Conservation (phyloP, 2,113 vertebrate genomes). For the Cacatua alba region DNA sequence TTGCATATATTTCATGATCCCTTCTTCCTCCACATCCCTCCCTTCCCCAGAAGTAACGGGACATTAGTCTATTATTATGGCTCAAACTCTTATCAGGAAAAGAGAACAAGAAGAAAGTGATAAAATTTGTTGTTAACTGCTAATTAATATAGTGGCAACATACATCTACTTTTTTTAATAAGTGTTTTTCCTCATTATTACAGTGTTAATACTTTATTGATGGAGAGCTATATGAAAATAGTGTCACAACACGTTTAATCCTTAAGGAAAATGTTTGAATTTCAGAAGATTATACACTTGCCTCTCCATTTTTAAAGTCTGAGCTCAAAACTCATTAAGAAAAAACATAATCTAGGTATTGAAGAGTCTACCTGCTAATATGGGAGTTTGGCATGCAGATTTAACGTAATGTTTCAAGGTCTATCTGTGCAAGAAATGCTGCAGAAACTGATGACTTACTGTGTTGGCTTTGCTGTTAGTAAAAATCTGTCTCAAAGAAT, state of each 20-base stretch:
- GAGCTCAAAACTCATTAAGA: conserved; percentile 7
- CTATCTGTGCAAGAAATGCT: neutral
- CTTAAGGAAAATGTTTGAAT: conserved; percentile 22
- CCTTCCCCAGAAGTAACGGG: conserved; percentile 4
- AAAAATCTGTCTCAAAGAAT: neutral
- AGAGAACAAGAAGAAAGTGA: conserved; percentile 16
- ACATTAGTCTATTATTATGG: conserved; percentile 52
- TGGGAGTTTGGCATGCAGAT: neutral
- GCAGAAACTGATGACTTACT: neutral
- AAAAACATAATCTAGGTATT: neutral
- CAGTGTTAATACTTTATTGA: conserved; percentile 19
- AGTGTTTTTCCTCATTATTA: neutral
- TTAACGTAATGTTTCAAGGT: neutral
- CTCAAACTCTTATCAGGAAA: conserved; percentile 10
- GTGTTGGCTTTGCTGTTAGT: neutral
- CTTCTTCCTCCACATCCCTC: neutral
- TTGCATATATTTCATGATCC: conserved; percentile 68
- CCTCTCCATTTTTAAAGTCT: conserved; percentile 35
- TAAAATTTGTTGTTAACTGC: conserved; percentile 34
- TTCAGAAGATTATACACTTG: conserved; percentile 27
- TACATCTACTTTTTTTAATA: neutral
- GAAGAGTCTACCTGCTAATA: neutral
- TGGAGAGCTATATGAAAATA: conserved; percentile 40
- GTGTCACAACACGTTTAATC: conserved; percentile 19
- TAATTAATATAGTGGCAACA: conserved; percentile 47